phyloP scores from a whole-genome alignment of 2,797 vertebrate genomes.

The Oophaga sylvatica region DNA sequence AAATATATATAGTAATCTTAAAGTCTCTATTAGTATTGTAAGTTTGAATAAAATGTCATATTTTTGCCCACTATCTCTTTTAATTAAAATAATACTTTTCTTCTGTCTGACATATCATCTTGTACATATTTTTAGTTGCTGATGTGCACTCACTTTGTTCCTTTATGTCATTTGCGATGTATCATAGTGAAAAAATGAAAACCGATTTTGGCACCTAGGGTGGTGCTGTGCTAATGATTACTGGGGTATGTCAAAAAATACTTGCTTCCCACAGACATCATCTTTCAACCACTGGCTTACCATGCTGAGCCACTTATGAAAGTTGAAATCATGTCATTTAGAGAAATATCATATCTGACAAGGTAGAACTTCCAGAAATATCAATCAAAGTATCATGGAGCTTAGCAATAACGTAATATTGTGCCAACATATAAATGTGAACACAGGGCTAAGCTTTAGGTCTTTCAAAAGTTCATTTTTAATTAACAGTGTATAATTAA shows the following conservation, averaged over 20 bases:
- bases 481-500: constrained; percentile 31
- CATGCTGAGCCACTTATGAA: constrained; percentile 54
- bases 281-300: constrained; percentile 53
- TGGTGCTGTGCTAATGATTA: constrained; percentile 54
- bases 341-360: constrained; percentile 58
- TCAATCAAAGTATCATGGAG: constrained; percentile 48
- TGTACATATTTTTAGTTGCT: constrained; percentile 15
- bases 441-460: not conserved
- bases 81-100: not conserved
- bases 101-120: not conserved
- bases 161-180: constrained; percentile 41
- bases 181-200: constrained; percentile 37
- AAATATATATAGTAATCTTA: too few species aligned
- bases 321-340: constrained; percentile 58
- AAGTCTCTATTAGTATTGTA: not conserved
- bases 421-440: constrained; percentile 16
- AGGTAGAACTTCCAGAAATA: constrained; percentile 45
- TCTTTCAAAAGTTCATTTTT: not conserved
- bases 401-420: constrained; percentile 38
- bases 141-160: constrained; percentile 14
- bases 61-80: not conserved
- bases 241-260: constrained; percentile 47
- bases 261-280: constrained; percentile 56
- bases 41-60: constrained; percentile 5
- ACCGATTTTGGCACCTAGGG: constrained; percentile 42